Base-by-base conservation (phyloP, 2,888 invertebrate genomes). In the Molanna angustata region DNA sequence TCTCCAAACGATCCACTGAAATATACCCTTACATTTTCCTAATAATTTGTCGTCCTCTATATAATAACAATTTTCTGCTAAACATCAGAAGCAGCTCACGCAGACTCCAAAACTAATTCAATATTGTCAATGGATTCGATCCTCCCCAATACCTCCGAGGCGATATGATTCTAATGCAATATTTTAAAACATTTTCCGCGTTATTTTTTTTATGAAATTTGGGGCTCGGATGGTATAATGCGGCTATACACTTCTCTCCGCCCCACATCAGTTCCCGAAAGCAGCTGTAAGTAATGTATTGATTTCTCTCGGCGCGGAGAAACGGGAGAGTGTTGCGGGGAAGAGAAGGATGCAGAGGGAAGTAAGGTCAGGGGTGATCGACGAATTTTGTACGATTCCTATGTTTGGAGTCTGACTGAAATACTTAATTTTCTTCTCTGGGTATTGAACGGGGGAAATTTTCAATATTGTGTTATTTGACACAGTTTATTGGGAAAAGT, bases 241-340 rank as follows among this genome's bases (percentile, higher is more conserved):
- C 27, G 27, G 13, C 31, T 41, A 18, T n/a, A n/a, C n/a, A n/a
- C n/a, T n/a, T n/a, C n/a, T n/a, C n/a, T n/a, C 49, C 41, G 31
- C 20, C 21, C 41, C 20, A 42, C 33, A 32, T 41, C 42, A 16
- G 21, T 32, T 20, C 45, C 48, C 52, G 46, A 57, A 58, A 53
- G 52, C 57, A 58, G 58, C 58, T 58, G 58, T 58, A 58, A 58
- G 58, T 55, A 58, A 58, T 58, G 55, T 58, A 58, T 58, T 55
- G 58, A 58, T 58, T 58, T 58, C 58, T 49, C 41, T 41, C 39
- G 47, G 52, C 40, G 45, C 49, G 52, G 35, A 49, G 41, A 44
- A 46, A 32, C 35, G 21, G 31, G 37, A 21, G 20, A 44, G 40
- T 22, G 48, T 17, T 27, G 49, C 32, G 56, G 33, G 49, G 27